Evolutionary conservation across 2,888 invertebrate species (phyloP).

Genomic region (Rhagonycha fulva): DNA sequence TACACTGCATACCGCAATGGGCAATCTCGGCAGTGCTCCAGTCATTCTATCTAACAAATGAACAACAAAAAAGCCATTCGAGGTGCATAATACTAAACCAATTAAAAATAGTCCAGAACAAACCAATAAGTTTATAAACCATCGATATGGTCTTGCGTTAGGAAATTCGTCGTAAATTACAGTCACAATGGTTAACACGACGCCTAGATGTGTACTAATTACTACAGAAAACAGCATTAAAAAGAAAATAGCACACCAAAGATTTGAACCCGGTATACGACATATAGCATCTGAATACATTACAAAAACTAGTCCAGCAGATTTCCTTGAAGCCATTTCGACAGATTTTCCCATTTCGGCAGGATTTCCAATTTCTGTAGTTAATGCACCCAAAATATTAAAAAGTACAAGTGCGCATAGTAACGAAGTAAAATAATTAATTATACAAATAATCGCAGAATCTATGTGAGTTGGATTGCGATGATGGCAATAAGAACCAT

Average conservation of each 20-base stretch:
- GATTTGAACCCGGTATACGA: slow-evolving; percentile 7
- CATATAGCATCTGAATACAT: slow-evolving; percentile 19
- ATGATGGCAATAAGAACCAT: slow-evolving; percentile 23
- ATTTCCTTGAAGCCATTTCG: background rate
- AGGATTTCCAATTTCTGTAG: background rate
- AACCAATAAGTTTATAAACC: slow-evolving; percentile 15
- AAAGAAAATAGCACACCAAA: slow-evolving; percentile 24
- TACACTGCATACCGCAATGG: slow-evolving; percentile 12
- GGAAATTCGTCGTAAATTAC: slow-evolving; percentile 17
- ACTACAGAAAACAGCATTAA: slow-evolving; percentile 21
- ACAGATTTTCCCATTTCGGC: background rate
- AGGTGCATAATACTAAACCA: slow-evolving; percentile 16
- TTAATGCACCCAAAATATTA: slow-evolving; percentile 1
- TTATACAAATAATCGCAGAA: slow-evolving; percentile 16
- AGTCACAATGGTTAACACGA: slow-evolving; percentile 14
- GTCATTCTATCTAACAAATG: slow-evolving; percentile 7
- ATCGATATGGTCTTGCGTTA: slow-evolving; percentile 4
- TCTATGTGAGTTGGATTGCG: slow-evolving; percentile 14
- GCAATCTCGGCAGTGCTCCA: background rate
- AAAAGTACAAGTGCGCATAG: slow-evolving; percentile 5
- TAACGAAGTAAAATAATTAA: slow-evolving; percentile 7
- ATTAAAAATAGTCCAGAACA: slow-evolving; percentile 14
- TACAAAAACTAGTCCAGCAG: slow-evolving; percentile 17
- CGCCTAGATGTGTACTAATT: slow-evolving; percentile 24
- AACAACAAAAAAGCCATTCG: slow-evolving; percentile 13